Evolutionary conservation across 2,797 vertebrate genomes (phyloP).

Genomic region (Setipinna tenuifilis): DNA sequence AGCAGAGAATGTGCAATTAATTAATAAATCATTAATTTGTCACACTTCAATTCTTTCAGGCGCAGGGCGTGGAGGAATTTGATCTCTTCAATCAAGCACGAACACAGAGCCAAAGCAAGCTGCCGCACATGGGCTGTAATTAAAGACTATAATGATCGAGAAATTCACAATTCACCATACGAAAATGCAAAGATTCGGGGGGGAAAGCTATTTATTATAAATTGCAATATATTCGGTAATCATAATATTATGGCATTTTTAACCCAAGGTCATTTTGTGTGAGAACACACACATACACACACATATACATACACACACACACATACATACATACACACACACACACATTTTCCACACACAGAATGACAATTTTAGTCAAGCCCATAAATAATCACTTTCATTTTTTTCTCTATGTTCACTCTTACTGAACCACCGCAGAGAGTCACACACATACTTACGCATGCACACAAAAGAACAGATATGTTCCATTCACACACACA

Average conservation of each 20-base stretch:
- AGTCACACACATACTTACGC: slow-evolving; percentile 46
- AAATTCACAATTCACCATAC: not conserved
- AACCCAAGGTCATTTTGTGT: slow-evolving; percentile 9
- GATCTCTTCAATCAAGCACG: slow-evolving; percentile 60
- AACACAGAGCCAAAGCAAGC: slow-evolving; percentile 51
- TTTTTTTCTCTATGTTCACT: not conserved
- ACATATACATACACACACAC: not conserved
- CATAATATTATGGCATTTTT: slow-evolving; percentile 7
- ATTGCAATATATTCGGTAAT: not conserved
- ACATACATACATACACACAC: not conserved
- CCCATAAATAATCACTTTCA: slow-evolving; percentile 16
- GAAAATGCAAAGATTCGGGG: not conserved
- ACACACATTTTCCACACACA: slow-evolving; percentile 35
- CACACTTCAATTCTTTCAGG: slow-evolving; percentile 56
- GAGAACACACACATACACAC: not conserved
- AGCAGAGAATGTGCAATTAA: slow-evolving; percentile 59
- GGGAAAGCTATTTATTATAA: not conserved
- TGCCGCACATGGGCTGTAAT: slow-evolving; percentile 50
- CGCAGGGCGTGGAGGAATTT: slow-evolving; percentile 52
- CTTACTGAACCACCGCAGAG: slow-evolving; percentile 8
- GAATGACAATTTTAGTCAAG: slow-evolving; percentile 14
- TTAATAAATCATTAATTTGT: slow-evolving; percentile 61
- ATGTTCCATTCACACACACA: no score
- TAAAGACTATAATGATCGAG: slow-evolving; percentile 39
- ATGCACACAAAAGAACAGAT: not conserved